These are phyloP conservation scores for Xiphydria camelus DNA, from an alignment of 2,888 invertebrate genomes.

Conservation along the genomic window DNA sequence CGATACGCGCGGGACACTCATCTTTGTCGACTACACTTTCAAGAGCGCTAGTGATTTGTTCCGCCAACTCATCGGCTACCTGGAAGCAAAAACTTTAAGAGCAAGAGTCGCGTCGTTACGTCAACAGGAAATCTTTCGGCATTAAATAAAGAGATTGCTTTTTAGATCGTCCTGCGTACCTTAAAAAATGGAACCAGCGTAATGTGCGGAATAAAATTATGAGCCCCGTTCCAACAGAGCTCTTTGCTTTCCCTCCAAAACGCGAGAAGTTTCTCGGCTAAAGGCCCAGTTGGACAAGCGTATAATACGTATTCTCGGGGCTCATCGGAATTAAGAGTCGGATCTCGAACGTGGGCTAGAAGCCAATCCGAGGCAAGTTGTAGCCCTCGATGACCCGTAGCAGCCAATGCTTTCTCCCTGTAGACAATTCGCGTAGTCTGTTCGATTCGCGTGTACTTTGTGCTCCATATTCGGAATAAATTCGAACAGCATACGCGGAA, in stretches of 20 bases:
- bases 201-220: constrained; percentile 87
- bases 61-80: constrained; percentile 77
- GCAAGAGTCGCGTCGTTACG: too few relatives aligned
- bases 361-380: constrained; percentile 91
- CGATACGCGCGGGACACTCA: constrained; percentile 64
- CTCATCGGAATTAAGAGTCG: constrained; percentile 73
- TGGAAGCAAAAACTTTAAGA: constrained; percentile 56
- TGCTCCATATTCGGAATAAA: too few relatives aligned
- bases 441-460: too few relatives aligned
- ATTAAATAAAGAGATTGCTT: too few relatives aligned
- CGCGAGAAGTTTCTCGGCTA: constrained; percentile 71
- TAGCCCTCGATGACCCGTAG: constrained; percentile 85
- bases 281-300: constrained; percentile 79
- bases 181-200: constrained; percentile 88
- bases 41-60: constrained; percentile 71
- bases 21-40: constrained; percentile 75
- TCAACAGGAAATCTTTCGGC: background rate
- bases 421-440: too few relatives aligned
- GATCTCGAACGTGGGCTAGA: constrained; percentile 85
- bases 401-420: constrained; percentile 87
- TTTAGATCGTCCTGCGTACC: too few relatives aligned
- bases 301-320: constrained; percentile 87
- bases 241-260: constrained; percentile 80
- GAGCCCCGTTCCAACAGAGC: constrained; percentile 86
- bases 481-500: too few relatives aligned